Evolutionary conservation across 2,888 invertebrate genomes (phyloP).

Genomic region (Apamea monoglypha): DNA sequence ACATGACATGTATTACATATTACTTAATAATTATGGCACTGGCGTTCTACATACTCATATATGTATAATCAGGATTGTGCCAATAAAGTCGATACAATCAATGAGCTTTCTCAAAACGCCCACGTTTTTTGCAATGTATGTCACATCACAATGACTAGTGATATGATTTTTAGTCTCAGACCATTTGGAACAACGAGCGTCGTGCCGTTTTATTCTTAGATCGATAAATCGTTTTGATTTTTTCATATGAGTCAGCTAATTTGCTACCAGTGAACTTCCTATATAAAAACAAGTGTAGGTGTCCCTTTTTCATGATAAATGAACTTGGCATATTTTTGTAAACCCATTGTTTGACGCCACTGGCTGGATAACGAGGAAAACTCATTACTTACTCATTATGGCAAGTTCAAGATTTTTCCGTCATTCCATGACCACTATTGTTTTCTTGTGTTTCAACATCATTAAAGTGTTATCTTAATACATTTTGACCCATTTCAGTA

Average conservation of each 20-base stretch:
- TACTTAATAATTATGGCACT: slow-evolving; percentile 55
- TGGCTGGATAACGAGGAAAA: slow-evolving; percentile 43
- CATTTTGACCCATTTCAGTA: slow-evolving; percentile 31
- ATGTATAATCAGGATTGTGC: slow-evolving; percentile 35
- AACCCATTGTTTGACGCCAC: slow-evolving; percentile 37
- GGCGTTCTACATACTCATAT: slow-evolving; percentile 38
- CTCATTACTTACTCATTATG: slow-evolving; percentile 10
- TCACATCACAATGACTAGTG: slow-evolving; percentile 30
- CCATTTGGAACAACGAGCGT: neutral
- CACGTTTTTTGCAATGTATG: slow-evolving; percentile 42
- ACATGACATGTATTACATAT: slow-evolving; percentile 24
- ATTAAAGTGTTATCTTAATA: slow-evolving; percentile 21
- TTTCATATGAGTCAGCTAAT: slow-evolving; percentile 4
- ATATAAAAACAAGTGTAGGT: neutral
- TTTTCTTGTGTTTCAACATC: slow-evolving; percentile 31
- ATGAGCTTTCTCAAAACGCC: slow-evolving; percentile 58
- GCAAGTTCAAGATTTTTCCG: slow-evolving; percentile 58
- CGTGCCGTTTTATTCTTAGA: neutral
- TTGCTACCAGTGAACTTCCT: neutral
- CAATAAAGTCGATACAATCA: slow-evolving; percentile 45
- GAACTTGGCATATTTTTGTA: slow-evolving; percentile 32
- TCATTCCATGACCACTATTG: slow-evolving; percentile 34
- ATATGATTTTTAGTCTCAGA: slow-evolving; percentile 11
- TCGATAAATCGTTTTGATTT: neutral
- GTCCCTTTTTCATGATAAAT: slow-evolving; percentile 29